phyloP scores from a whole-genome alignment of 2,797 vertebrate genomes.

The Tangara arthus region DNA sequence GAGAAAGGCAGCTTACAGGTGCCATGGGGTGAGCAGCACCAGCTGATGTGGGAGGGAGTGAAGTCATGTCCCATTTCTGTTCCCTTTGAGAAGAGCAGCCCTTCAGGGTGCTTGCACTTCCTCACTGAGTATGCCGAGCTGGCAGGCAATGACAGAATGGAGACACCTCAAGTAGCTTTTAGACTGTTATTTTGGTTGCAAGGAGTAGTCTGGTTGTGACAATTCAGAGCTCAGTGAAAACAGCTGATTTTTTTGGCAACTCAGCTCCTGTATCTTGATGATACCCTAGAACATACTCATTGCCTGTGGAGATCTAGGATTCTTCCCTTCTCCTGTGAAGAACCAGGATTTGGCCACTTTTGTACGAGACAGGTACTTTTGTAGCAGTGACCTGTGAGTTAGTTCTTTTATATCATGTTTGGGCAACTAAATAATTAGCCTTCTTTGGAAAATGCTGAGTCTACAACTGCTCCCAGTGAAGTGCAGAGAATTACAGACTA shows the following conservation, averaged over 20 bases:
- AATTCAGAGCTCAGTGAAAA: not conserved
- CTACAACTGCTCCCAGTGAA: slow-evolving; percentile 1
- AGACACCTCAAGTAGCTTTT: not conserved
- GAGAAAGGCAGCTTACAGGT: not conserved
- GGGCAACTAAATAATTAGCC: slow-evolving; percentile 60
- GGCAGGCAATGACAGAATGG: not conserved
- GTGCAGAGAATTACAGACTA: slow-evolving; percentile 50
- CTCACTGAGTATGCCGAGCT: not conserved
- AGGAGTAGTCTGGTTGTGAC: not conserved
- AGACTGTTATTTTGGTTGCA: not conserved
- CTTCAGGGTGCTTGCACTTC: not conserved
- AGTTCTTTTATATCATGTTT: slow-evolving; percentile 33
- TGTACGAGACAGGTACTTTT: not conserved
- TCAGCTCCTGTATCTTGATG: not conserved
- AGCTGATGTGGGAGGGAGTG: not conserved
- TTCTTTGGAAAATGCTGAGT: slow-evolving; percentile 52
- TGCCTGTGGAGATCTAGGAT: not conserved
- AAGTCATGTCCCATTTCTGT: not conserved
- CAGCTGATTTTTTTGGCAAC: not conserved
- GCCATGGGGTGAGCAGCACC: not conserved
- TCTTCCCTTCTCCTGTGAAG: not conserved
- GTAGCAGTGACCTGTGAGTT: not conserved
- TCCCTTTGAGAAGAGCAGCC: not conserved
- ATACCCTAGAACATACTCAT: not conserved
- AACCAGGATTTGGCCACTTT: not conserved